Conservation (phyloP, 2,888 invertebrate genomes). For the Agrochola lychnidis region DNA sequence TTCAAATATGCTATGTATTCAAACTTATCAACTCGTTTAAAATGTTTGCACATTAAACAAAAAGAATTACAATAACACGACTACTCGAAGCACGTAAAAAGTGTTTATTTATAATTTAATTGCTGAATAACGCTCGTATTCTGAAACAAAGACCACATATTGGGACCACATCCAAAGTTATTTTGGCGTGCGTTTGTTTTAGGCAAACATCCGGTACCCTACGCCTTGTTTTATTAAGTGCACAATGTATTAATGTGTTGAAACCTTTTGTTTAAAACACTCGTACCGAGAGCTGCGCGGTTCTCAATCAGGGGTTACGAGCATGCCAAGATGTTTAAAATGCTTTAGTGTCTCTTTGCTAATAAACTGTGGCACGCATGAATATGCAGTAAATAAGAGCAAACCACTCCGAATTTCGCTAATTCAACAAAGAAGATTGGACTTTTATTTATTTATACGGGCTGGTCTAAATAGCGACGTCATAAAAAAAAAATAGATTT, state of each 20-base stretch:
- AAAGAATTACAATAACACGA: conserved; percentile 31
- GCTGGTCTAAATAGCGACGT: too few relatives aligned
- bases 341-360: conserved; percentile 44
- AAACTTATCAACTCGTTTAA: conserved; percentile 49
- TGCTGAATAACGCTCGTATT: conserved; percentile 66
- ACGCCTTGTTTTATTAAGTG: conserved; percentile 78
- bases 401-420: conserved; percentile 14
- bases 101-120: conserved; percentile 64
- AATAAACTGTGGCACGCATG: conserved; percentile 47
- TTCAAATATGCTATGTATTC: conserved; percentile 40
- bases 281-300: conserved; percentile 48
- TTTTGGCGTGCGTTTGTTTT: conserved; percentile 80
- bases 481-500: too few relatives aligned
- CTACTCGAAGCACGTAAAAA: conserved; percentile 38
- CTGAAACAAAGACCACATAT: conserved; percentile 76
- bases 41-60: conserved; percentile 39
- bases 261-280: conserved; percentile 68
- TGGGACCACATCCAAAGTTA: conserved; percentile 78
- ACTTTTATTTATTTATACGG: not conserved
- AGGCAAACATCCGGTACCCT: conserved; percentile 82
- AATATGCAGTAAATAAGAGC: conserved; percentile 44
- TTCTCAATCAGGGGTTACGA: conserved; percentile 61
- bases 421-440: conserved; percentile 30
- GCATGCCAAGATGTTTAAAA: conserved; percentile 50
- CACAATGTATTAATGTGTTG: conserved; percentile 76